Percentiles rank a stretch among this genome's conserved stretches.
Conservation (phyloP, 2,797 vertebrate species). For the Rhadinocentrus ornatus region DNA sequence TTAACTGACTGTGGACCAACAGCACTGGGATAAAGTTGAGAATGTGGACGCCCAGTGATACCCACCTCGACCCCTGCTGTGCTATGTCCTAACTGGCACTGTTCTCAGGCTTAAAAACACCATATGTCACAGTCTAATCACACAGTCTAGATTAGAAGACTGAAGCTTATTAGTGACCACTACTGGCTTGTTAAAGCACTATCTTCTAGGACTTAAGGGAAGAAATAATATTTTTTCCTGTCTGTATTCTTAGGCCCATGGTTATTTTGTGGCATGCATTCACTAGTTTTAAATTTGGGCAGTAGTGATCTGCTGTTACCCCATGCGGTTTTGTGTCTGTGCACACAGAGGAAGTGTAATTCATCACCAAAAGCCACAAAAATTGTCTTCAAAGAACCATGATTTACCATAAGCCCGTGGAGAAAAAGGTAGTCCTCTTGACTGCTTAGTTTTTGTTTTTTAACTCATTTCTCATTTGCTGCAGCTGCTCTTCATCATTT, state of each 20-base stretch:
- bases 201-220: neutral
- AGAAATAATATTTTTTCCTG: neutral
- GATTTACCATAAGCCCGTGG: neutral
- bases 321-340: neutral
- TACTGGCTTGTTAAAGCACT: slow-evolving; percentile 38
- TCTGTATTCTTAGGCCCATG: neutral
- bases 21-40: slow-evolving; percentile 47
- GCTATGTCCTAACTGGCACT: slow-evolving; percentile 51
- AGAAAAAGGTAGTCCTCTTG: neutral
- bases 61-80: slow-evolving; percentile 49
- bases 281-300: neutral
- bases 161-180: slow-evolving; percentile 39
- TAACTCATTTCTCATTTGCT: slow-evolving; percentile 22
- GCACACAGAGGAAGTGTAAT: neutral
- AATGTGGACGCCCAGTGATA: slow-evolving; percentile 37
- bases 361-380: neutral
- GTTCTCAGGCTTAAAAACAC: slow-evolving; percentile 60
- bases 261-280: neutral
- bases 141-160: slow-evolving; percentile 40
- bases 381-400: neutral
- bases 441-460: slow-evolving; percentile 5
- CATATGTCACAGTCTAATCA: slow-evolving; percentile 68
- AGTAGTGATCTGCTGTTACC: neutral
- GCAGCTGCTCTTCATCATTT: slow-evolving; percentile 50
- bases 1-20: slow-evolving; percentile 47